Conservation (phyloP, 2,797 vertebrate genomes). For the Falco rusticolus region DNA sequence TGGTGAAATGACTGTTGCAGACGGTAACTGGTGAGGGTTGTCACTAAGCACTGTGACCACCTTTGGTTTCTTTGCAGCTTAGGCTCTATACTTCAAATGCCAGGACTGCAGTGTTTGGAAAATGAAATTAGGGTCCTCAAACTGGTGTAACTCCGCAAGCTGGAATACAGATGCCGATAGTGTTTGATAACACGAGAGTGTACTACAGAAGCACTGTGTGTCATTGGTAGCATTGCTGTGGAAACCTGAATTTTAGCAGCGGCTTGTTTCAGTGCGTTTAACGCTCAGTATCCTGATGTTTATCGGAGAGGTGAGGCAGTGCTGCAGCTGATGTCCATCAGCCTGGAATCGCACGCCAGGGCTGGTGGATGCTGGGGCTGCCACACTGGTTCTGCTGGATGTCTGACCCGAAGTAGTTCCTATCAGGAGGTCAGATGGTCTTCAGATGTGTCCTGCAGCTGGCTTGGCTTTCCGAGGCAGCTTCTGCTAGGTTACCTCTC, state of each 20-base stretch:
- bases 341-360: accelerated
- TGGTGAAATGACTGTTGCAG: neutral
- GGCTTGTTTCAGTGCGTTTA: neutral
- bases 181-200: neutral
- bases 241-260: neutral
- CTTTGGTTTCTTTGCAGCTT: neutral
- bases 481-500: neutral
- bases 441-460: neutral
- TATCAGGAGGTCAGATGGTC: accelerated
- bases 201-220: neutral
- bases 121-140: neutral
- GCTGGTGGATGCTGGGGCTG: neutral
- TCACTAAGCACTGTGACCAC: accelerated
- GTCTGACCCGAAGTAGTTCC: neutral
- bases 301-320: neutral
- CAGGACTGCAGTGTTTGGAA: neutral
- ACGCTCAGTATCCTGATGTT: neutral
- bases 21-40: neutral
- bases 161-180: neutral
- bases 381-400: accelerated
- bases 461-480: neutral
- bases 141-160: accelerated
- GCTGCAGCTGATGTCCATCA: neutral
- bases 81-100: accelerated
- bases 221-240: neutral